phyloP scores from a whole-genome alignment of 1,140 invertebrate genomes.

The Anastrepha ludens region DNA sequence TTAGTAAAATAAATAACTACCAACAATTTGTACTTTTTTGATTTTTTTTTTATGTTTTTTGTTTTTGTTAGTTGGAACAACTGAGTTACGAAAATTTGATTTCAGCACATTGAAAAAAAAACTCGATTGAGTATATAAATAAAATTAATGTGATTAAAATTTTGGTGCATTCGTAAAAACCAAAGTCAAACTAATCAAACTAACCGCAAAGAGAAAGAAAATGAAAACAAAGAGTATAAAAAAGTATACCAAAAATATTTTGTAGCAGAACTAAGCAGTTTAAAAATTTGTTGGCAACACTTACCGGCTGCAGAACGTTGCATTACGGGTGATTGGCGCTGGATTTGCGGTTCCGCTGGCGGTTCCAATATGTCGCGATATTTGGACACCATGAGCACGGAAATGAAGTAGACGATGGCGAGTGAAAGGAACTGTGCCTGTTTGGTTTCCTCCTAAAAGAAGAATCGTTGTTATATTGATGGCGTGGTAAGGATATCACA shows the following conservation, averaged over 20 bases:
- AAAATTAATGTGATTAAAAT: slow-evolving; percentile 47
- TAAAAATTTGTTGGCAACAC: slow-evolving; percentile 55
- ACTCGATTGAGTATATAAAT: slow-evolving; percentile 16
- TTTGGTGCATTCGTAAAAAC: slow-evolving; percentile 54
- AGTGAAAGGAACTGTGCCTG: slow-evolving; percentile 99
- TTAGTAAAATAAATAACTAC: slow-evolving; percentile 52
- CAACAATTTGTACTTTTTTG: background rate
- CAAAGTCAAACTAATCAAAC: slow-evolving; percentile 52
- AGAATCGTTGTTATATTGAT: background rate
- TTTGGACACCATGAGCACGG: slow-evolving; percentile 99
- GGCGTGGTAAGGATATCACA: too few species aligned
- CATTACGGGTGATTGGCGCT: slow-evolving; percentile 71
- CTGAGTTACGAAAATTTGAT: slow-evolving; percentile 2
- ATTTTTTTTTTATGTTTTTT: slow-evolving; percentile 5
- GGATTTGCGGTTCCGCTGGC: slow-evolving; percentile 76
- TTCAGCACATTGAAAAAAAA: slow-evolving; percentile 24
- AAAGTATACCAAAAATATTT: slow-evolving; percentile 17
- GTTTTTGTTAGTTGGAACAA: slow-evolving; percentile 50
- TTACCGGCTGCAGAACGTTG: slow-evolving; percentile 71
- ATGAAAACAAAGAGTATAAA: slow-evolving; percentile 25
- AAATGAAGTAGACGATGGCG: slow-evolving; percentile 99
- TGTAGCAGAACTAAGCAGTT: background rate
- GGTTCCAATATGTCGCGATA: slow-evolving; percentile 99
- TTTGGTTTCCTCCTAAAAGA: slow-evolving; percentile 96
- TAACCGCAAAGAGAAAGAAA: slow-evolving; percentile 35